Conservation (phyloP, 1,140 invertebrate genomes). For the Aphelinus certus region DNA sequence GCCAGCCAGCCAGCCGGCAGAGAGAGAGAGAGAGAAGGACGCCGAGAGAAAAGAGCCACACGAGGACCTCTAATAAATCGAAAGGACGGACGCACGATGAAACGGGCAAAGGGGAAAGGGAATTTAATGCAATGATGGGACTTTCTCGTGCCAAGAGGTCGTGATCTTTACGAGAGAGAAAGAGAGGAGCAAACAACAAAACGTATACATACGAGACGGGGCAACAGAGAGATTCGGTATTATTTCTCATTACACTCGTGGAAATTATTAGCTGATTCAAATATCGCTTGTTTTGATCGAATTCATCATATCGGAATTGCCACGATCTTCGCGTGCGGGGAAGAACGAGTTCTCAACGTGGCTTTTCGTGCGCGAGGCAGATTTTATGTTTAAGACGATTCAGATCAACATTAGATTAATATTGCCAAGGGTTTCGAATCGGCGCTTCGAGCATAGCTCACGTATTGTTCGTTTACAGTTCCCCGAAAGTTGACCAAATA, state of each 20-base stretch:
- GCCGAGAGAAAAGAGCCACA: slow-evolving; percentile 32
- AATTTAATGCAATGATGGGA: slow-evolving; percentile 51
- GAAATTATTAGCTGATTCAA: slow-evolving; percentile 17
- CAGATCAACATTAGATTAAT: too few species aligned
- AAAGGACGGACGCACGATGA: slow-evolving; percentile 47
- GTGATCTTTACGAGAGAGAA: slow-evolving; percentile 49
- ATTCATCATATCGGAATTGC: too few species aligned
- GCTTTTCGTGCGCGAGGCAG: too few species aligned
- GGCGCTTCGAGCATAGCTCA: too few species aligned
- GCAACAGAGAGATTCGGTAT: slow-evolving; percentile 18
- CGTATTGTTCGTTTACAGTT: too few species aligned
- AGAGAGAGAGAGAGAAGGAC: slow-evolving; percentile 11
- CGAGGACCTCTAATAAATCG: slow-evolving; percentile 54
- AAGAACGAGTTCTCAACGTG: too few species aligned
- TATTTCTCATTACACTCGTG: slow-evolving; percentile 8
- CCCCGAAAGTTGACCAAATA: too few species aligned
- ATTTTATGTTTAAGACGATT: too few species aligned
- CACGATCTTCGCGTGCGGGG: too few species aligned
- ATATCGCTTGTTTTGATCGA: not conserved
- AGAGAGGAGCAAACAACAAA: slow-evolving; percentile 36
- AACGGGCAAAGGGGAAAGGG: slow-evolving; percentile 38
- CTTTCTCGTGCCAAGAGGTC: slow-evolving; percentile 57
- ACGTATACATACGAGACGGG: slow-evolving; percentile 29
- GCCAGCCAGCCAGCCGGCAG: not conserved
- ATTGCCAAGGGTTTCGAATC: too few species aligned